Evolutionary conservation across 1,140 invertebrate genomes (phyloP).

Genomic region (Pygmarrhopalites habei): DNA sequence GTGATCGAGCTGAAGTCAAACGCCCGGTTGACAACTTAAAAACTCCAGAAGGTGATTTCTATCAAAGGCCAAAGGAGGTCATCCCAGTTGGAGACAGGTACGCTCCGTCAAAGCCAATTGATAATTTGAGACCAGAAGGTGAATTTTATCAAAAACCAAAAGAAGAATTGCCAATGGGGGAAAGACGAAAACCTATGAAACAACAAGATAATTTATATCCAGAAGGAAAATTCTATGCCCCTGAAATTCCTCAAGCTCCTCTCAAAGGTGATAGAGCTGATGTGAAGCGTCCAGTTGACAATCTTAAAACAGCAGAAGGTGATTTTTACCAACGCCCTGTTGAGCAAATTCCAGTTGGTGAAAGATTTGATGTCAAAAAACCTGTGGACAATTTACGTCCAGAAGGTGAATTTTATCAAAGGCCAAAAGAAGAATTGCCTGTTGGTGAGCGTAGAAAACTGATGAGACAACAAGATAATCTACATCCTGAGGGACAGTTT

Average conservation of each 20-base stretch:
- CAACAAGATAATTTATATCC: constrained; percentile 43
- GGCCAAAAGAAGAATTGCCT: constrained; percentile 42
- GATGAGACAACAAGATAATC: constrained; percentile 49
- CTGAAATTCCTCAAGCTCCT: constrained; percentile 1
- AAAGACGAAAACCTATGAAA: constrained; percentile 44
- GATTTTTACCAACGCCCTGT: neutral
- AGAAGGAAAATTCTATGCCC: constrained; percentile 52
- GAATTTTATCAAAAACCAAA: constrained; percentile 49
- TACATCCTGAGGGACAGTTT: constrained; percentile 50
- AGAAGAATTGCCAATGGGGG: constrained; percentile 33
- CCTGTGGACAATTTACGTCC: constrained; percentile 39
- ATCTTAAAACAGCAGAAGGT: constrained; percentile 23
- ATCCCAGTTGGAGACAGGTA: constrained; percentile 27
- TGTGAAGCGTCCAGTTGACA: constrained; percentile 18
- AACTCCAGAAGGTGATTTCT: constrained; percentile 50
- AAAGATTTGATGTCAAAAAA: constrained; percentile 40
- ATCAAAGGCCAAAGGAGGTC: constrained; percentile 2
- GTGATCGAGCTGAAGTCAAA: constrained; percentile 49
- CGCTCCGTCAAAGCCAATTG: constrained; percentile 44
- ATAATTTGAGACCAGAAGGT: constrained; percentile 48
- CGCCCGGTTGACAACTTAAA: constrained; percentile 56
- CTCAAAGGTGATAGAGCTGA: constrained; percentile 26
- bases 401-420: constrained; percentile 40
- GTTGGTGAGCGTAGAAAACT: constrained; percentile 40
- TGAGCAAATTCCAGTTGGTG: constrained; percentile 29